Evolutionary conservation across 2,888 invertebrate species (phyloP).

Genomic region (Nephrotoma flavescens): DNA sequence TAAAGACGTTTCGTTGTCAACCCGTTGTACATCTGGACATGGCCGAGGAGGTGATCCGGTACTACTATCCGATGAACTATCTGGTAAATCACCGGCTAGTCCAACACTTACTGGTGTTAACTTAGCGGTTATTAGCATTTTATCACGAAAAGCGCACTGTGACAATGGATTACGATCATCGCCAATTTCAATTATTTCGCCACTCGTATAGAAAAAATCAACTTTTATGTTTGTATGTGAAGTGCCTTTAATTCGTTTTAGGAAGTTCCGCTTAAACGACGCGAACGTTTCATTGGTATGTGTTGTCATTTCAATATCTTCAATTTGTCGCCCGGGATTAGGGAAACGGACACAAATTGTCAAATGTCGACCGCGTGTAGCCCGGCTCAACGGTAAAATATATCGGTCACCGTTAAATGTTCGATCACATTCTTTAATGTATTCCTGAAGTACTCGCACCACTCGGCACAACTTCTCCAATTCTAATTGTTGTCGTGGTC

Average conservation of each 20-base stretch:
- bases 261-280: conserved; percentile 63
- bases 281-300: conserved; percentile 91
- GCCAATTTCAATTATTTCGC: conserved; percentile 71
- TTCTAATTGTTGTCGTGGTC: conserved; percentile 35
- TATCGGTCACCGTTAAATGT: conserved; percentile 76
- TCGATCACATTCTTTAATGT: conserved; percentile 87
- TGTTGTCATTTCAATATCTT: conserved; percentile 83
- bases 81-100: conserved; percentile 59
- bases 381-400: conserved; percentile 70
- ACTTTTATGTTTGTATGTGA: conserved; percentile 65
- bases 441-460: conserved; percentile 86
- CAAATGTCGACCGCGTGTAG: conserved; percentile 81
- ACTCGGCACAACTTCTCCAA: conserved; percentile 83
- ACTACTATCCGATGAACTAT: conserved; percentile 89
- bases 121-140: conserved; percentile 74
- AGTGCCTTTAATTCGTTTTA: conserved; percentile 36
- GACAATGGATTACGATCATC: conserved; percentile 80
- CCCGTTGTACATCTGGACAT: conserved; percentile 56
- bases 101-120: conserved; percentile 56
- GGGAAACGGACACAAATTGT: conserved; percentile 76
- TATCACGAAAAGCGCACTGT: conserved; percentile 73
- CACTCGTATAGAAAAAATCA: conserved; percentile 72
- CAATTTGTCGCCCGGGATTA: conserved; percentile 72
- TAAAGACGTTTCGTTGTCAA: conserved; percentile 74
- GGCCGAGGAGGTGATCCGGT: conserved; percentile 82